phyloP scores from a whole-genome alignment of 92 coral and sea anemone species.

The Isaurus tuberculatus region DNA sequence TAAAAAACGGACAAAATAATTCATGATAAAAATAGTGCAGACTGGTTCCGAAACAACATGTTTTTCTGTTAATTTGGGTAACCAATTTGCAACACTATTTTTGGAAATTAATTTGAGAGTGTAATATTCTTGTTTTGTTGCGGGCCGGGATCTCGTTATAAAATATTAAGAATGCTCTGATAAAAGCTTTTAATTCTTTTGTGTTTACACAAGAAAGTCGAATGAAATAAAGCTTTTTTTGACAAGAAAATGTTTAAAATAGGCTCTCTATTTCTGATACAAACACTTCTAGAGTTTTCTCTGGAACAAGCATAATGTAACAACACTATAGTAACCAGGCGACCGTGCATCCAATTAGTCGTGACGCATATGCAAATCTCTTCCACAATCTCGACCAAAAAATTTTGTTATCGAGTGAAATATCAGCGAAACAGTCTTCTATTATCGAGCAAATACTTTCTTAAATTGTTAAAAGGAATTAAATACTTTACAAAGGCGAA shows the following conservation, averaged over 20 bases:
- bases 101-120: constrained; percentile 32
- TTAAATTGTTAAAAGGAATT: neutral
- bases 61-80: constrained; percentile 30
- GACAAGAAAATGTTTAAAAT: constrained; percentile 1
- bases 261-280: neutral
- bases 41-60: constrained; percentile 38
- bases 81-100: constrained; percentile 41
- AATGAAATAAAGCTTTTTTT: constrained; percentile 9
- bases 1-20: neutral
- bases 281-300: constrained; percentile 32
- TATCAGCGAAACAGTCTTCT: neutral
- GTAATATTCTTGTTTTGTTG: constrained; percentile 34
- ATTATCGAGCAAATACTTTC: neutral
- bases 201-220: constrained; percentile 9
- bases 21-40: constrained; percentile 19
- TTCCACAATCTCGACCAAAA: constrained; percentile 19
- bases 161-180: constrained; percentile 24
- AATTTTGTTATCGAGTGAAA: neutral
- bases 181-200: constrained; percentile 3
- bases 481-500: neutral
- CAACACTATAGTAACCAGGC: constrained; percentile 10
- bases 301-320: neutral
- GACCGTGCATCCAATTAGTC: neutral
- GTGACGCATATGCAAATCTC: constrained; percentile 49
- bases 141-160: constrained; percentile 17